A percentile compares a stretch with the other conserved stretches of the same genome.
Evolutionary conservation across 1,140 invertebrate genomes (phyloP).

Genomic region (Atta cephalotes): DNA sequence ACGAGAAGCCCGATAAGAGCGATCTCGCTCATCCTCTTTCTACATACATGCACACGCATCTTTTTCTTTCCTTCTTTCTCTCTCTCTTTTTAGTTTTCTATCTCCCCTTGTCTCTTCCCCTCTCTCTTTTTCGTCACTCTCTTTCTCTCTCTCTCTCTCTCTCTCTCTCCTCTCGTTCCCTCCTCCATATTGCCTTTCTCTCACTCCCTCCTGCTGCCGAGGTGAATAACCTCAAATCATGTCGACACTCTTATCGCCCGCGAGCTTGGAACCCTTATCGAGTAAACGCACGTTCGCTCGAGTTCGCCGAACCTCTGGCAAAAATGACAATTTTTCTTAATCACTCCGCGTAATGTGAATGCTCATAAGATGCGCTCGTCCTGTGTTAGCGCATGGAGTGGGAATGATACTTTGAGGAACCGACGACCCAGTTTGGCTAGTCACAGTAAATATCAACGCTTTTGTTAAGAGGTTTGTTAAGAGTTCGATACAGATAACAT

Average conservation of each 20-base stretch:
- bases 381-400: conserved; percentile 25
- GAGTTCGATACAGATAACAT: conserved; percentile 25
- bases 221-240: conserved; percentile 85
- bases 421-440: conserved; percentile 40
- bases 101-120: background rate
- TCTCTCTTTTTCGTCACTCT: too few relatives aligned
- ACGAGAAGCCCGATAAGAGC: conserved; percentile 78
- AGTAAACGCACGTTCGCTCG: conserved; percentile 67
- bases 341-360: conserved; percentile 23
- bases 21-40: conserved; percentile 62
- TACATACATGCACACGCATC: background rate
- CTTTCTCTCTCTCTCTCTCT: conserved; percentile 13
- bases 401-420: conserved; percentile 26
- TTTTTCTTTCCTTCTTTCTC: background rate
- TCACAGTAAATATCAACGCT: conserved; percentile 49
- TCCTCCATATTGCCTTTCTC: conserved; percentile 61
- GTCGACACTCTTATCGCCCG: conserved; percentile 83
- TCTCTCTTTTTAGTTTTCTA: too few relatives aligned
- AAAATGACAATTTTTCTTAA: conserved; percentile 63
- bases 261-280: conserved; percentile 82
- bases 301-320: conserved; percentile 70
- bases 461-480: conserved; percentile 24
- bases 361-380: background rate
- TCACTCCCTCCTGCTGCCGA: conserved; percentile 71
- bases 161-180: conserved; percentile 5